phyloP scores from a whole-genome alignment of 2,888 invertebrate genomes.

The Cantharis lateralis region DNA sequence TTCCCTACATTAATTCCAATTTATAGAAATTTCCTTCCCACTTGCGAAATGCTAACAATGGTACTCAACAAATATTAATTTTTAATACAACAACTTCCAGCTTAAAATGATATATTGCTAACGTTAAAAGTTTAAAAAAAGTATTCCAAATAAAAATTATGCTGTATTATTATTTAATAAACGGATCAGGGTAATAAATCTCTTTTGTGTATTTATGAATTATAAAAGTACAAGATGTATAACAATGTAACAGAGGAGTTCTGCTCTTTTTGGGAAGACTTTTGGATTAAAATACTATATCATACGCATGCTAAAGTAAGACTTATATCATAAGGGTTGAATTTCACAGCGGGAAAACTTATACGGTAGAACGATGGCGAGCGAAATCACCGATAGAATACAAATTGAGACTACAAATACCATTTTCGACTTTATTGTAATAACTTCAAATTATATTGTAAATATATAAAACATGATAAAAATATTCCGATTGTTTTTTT shows the following conservation, averaged over 20 bases:
- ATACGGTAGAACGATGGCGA: conserved; percentile 55
- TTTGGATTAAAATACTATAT: conserved; percentile 35
- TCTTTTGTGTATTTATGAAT: conserved; percentile 9
- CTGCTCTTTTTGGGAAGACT: conserved; percentile 27
- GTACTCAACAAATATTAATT: neutral
- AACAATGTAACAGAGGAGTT: conserved; percentile 26
- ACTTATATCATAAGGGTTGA: conserved; percentile 51
- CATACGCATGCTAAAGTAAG: conserved; percentile 46
- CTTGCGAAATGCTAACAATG: neutral
- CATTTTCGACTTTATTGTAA: conserved; percentile 6
- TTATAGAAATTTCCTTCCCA: neutral
- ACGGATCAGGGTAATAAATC: conserved; percentile 25
- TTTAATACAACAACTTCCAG: conserved; percentile 17
- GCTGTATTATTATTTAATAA: conserved; percentile 24
- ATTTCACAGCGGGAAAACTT: conserved; percentile 55
- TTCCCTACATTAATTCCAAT: neutral
- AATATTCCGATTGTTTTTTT: neutral
- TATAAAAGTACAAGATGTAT: conserved; percentile 14
- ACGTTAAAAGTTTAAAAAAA: conserved; percentile 13
- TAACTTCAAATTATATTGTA: neutral
- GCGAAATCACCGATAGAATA: conserved; percentile 54
- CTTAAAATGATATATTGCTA: conserved; percentile 19
- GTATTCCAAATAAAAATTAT: conserved; percentile 26
- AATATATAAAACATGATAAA: neutral
- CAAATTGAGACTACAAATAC: conserved; percentile 44